Evolutionary conservation across 1,140 invertebrate genomes (phyloP), one percentile per base, ranked within the genome.

Genomic region (Elymnias hypermnestra): DNA sequence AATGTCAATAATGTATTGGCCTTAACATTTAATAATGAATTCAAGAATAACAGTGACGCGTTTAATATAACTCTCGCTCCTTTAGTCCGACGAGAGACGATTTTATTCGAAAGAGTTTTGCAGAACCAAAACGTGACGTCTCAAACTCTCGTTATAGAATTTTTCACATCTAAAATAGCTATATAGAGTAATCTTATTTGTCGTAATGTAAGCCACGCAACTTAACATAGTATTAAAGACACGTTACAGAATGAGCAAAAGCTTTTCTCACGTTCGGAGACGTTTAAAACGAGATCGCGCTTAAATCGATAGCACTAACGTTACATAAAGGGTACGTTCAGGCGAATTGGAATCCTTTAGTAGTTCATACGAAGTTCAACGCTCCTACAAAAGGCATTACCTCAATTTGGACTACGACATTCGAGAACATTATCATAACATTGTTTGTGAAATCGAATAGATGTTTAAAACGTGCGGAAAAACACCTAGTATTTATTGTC

Each of bases 351-450:
- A 36, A 21, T 36, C n/a, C 33, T 36, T 8, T 7, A 36, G 33
- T 36, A 53, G 7, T 38, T 39, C 33, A 22, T 18, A 25, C 5
- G 19, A 29, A 39, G 51, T 43, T 39, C 44, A 53, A 18, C 41
- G 37, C 29, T 41, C 44, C 23, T 23, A 29, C 33, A 47, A 53
- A 43, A 42, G 14, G 47, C 51, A 46, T 47, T 53, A 47, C 33
- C 51, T 47, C 38, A 43, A 47, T 53, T 53, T 42, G 21, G 43
- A 52, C 31, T 28, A 38, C 33, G 14, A 31, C 37, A 26, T 31
- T 53, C 21, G 25, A 18, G 28, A 45, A 13, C 21, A 44, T 21
- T 31, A 29, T 35, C 31, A 36, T 35, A 36, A 36, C 13, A 44
- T 36, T 25, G 28, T 33, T 42, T 22, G 10, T 10, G n/a, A 25